Evolutionary conservation across 2,888 invertebrate genomes (phyloP).

Genomic region (Mongoloraphidia duomilia): DNA sequence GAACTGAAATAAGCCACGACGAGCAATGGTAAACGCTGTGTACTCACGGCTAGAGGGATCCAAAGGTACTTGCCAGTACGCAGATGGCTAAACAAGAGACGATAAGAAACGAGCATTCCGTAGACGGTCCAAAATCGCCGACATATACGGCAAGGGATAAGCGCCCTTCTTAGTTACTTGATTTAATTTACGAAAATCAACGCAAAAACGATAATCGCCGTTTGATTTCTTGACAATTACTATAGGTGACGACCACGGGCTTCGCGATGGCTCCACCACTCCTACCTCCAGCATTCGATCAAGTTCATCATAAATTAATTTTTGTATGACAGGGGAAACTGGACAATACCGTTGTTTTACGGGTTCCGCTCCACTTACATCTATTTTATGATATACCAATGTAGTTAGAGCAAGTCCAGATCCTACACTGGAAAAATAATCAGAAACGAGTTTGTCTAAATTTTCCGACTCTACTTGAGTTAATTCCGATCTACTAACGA

Average conservation of each 20-base stretch:
- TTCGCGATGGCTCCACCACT: conserved; percentile 18
- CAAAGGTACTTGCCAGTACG: conserved; percentile 16
- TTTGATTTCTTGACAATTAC: conserved; percentile 17
- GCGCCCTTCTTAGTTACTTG: conserved; percentile 15
- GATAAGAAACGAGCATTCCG: conserved; percentile 15
- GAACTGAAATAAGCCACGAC: conserved; percentile 6
- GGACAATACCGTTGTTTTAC: conserved; percentile 10
- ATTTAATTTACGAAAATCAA: conserved; percentile 21
- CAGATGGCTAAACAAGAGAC: conserved; percentile 15
- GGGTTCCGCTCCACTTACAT: background rate
- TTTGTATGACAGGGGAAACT: conserved; percentile 11
- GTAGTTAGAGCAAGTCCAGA: too few species aligned
- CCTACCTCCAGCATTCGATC: conserved; percentile 18
- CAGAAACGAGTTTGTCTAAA: too few species aligned
- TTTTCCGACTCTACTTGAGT: too few species aligned
- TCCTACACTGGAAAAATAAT: too few species aligned
- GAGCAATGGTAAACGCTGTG: conserved; percentile 18
- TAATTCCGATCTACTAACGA: too few species aligned
- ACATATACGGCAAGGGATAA: conserved; percentile 16
- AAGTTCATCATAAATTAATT: conserved; percentile 13
- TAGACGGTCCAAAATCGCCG: conserved; percentile 15
- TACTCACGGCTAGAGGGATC: conserved; percentile 7
- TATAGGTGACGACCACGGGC: conserved; percentile 19
- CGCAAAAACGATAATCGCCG: conserved; percentile 15
- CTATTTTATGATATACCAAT: too few species aligned